Base-by-base conservation (phyloP, 2,797 vertebrate genomes). In the Ceryle rudis region DNA sequence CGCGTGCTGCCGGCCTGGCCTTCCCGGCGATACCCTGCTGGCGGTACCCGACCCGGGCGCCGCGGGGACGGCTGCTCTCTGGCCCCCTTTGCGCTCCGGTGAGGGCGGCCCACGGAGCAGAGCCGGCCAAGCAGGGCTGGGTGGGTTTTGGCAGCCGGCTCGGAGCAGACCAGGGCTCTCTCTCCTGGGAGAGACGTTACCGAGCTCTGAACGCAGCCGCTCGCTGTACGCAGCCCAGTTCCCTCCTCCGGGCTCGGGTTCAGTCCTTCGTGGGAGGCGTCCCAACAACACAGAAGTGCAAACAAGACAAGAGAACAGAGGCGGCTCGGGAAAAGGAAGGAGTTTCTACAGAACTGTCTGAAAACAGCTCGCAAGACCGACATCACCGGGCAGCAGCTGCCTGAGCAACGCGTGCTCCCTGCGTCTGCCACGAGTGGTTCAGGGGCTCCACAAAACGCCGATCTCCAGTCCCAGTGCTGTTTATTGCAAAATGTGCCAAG, bases 371-470 rank as follows among this genome's bases (percentile, higher is more conserved):
- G 3, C 20, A 4, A 20, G 55, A 16, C 21, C 26, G 3, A 5
- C 46, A 5, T 23, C 21, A 2, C 67, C 6, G 1, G 47, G 46
- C 31, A 6, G 31, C 20, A 5, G 31, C 31, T 10, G 5, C 12
- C 51, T 7, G 17, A 46, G 61, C 41, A 11, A 2, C 1, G 3
- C 3, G 5, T 4, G 3, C 47, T 70, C 44, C 33, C 52, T 1
- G 4, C 2, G 9, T 14, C 60, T 21, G 22, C 58, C 55, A 2
- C 28, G 42, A 8, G 37, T 8, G 60, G 6, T 7, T 28, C 21
- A 13, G 52, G 37, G 2, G 19, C 6, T 26, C 2, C 2, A 4
- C 4, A 31, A 15, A 7, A 19, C 15, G n/a, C 49, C 4, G 26
- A 7, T 28, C 14, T 51, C 49, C 14, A 1, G 51, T 2, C 28